phyloP scores from a whole-genome alignment of 1,140 invertebrate species.

The Pogonomyrmex californicus region DNA sequence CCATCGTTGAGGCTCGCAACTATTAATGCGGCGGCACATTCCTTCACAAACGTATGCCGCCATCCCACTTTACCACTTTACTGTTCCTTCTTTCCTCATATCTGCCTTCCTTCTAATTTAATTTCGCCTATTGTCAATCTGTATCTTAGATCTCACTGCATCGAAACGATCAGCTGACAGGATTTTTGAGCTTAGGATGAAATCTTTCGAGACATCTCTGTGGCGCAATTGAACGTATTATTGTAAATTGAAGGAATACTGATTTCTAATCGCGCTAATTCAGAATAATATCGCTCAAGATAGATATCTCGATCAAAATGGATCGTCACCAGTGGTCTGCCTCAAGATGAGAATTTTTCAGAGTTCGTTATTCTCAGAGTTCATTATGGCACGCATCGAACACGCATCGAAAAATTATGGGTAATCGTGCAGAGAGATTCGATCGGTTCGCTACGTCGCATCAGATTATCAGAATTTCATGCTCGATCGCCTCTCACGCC shows the following conservation, averaged over 20 bases:
- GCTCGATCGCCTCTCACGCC: constrained; percentile 25
- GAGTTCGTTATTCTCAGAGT: not conserved
- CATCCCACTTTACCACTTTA: constrained; percentile 25
- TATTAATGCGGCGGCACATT: constrained; percentile 24
- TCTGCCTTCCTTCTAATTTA: not conserved
- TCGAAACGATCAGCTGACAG: not conserved
- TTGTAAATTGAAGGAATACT: no score
- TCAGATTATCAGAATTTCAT: constrained; percentile 36
- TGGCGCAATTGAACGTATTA: not conserved
- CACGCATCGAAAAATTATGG: not conserved
- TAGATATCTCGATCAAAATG: no score
- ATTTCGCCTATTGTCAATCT: constrained; percentile 10
- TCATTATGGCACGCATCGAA: not conserved
- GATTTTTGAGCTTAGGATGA: not conserved
- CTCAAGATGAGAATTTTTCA: no score
- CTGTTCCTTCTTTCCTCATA: not conserved
- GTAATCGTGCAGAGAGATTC: constrained; percentile 7
- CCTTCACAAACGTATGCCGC: constrained; percentile 25
- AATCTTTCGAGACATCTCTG: not conserved
- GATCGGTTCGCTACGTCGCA: constrained; percentile 11
- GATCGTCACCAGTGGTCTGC: no score
- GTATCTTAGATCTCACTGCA: not conserved
- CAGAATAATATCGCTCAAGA: no score
- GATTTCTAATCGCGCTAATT: no score
- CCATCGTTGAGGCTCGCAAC: not conserved